Conservation (phyloP, 2,797 vertebrate species). For the Chaunax sp. region DNA sequence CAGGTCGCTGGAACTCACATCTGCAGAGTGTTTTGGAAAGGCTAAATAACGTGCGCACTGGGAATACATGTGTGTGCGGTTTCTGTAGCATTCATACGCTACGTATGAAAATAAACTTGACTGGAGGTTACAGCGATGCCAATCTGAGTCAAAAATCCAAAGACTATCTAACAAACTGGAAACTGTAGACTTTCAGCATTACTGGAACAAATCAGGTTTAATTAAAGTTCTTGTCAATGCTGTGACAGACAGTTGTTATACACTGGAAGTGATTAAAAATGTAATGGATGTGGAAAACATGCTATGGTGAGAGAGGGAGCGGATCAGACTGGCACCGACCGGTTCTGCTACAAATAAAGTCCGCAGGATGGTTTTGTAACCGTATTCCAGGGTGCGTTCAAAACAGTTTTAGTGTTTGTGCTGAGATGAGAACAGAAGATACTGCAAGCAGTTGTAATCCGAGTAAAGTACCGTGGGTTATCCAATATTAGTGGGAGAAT, state of each 20-base stretch:
- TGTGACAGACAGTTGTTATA: not conserved
- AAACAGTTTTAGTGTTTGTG: constrained; percentile 2
- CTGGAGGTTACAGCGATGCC: not conserved
- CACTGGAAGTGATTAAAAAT: not conserved
- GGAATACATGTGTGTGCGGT: constrained; percentile 9
- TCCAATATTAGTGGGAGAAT: not conserved
- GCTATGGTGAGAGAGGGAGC: not conserved
- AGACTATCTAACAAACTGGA: not conserved
- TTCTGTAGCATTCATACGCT: not conserved
- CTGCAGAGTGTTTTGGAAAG: constrained; percentile 20
- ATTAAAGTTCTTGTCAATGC: constrained; percentile 2
- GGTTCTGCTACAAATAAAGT: not conserved
- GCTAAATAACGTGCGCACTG: not conserved
- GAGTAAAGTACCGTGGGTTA: not conserved
- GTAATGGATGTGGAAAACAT: not conserved
- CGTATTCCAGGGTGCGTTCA: not conserved
- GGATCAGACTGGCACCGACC: not conserved
- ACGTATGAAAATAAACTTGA: constrained; percentile 37
- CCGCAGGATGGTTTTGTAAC: constrained; percentile 1
- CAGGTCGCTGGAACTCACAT: constrained; percentile 1
- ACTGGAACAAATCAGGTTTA: not conserved
- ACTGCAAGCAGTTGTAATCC: not conserved
- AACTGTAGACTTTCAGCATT: not conserved
- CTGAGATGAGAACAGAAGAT: not conserved
- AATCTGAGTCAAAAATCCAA: constrained; percentile 1